Evolutionary conservation across 53 echinoderm and acorn worm genomes (phyloP).

Genomic region (Henricia sp.): DNA sequence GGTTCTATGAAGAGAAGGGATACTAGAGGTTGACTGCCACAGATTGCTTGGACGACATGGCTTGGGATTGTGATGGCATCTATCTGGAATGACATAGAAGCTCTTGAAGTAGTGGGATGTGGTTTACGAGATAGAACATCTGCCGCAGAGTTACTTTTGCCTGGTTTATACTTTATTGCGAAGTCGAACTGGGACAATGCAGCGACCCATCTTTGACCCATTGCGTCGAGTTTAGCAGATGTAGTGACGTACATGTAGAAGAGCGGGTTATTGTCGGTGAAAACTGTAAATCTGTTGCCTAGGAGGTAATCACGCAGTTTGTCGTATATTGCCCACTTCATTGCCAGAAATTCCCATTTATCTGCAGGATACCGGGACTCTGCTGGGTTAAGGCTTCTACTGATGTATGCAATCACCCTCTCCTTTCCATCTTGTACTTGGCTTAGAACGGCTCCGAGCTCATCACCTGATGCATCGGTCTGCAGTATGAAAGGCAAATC

Average conservation of each 20-base stretch:
- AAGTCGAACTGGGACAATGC: constrained; percentile 45
- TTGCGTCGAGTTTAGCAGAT: no score
- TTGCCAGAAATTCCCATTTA: no score
- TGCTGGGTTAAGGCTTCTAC: background rate
- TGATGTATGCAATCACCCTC: no score
- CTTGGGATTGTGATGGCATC: background rate
- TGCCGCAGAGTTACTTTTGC: constrained; percentile 20
- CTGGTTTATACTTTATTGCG: constrained; percentile 35
- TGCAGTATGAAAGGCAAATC: background rate
- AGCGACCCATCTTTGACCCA: no score
- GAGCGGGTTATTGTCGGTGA: constrained; percentile 57
- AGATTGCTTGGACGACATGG: background rate
- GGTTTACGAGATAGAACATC: constrained; percentile 32
- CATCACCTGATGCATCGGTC: background rate
- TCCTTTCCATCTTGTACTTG: constrained; percentile 4
- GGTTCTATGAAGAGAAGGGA: background rate
- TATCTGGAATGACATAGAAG: background rate
- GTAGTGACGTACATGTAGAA: no score
- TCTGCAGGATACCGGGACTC: no score
- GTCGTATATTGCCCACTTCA: constrained; percentile 42
- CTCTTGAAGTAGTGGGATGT: background rate
- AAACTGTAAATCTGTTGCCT: constrained; percentile 49
- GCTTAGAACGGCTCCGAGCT: background rate
- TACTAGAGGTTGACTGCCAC: background rate
- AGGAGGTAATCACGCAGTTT: constrained; percentile 57